Percentiles rank a stretch among this genome's conserved stretches.
Conservation (phyloP, 2,888 invertebrate species). For the Argyresthia albistria region DNA sequence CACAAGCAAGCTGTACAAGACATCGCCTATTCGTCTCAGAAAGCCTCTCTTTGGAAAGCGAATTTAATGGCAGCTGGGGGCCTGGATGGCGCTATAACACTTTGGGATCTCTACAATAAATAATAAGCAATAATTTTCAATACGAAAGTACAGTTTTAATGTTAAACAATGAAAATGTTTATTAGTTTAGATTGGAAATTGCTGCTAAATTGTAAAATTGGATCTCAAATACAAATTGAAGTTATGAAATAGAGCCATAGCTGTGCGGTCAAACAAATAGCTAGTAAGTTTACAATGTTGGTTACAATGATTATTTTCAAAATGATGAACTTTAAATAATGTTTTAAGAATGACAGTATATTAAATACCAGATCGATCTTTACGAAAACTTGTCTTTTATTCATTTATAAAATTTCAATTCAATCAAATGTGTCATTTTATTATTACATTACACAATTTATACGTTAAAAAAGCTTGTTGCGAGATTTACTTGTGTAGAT, state of each 20-base stretch:
- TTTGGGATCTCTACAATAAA: constrained; percentile 83
- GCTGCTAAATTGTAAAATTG: constrained; percentile 24
- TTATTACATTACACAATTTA: no score
- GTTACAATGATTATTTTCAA: constrained; percentile 45
- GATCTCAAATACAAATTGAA: constrained; percentile 32
- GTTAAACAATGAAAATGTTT: neutral
- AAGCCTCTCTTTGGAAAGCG: constrained; percentile 79
- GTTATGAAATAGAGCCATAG: neutral
- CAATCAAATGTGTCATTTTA: no score
- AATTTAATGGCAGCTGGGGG: constrained; percentile 85
- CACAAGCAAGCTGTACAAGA: constrained; percentile 81
- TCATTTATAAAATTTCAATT: no score
- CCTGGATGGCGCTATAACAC: constrained; percentile 81
- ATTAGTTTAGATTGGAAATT: neutral
- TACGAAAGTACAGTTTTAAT: constrained; percentile 3
- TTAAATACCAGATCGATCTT: constrained; percentile 33
- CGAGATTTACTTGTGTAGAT: no score
- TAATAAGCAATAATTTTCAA: neutral
- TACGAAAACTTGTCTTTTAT: constrained; percentile 9
- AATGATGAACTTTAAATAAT: constrained; percentile 35
- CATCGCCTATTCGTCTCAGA: constrained; percentile 77
- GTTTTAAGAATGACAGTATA: constrained; percentile 33
- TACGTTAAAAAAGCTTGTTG: no score
- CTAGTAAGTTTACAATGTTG: constrained; percentile 39
- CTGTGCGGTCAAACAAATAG: constrained; percentile 40